Evolutionary conservation across 2,888 invertebrate genomes (phyloP), one percentile per base, ranked within the genome.

Genomic region (Strigamia transsilvanica): DNA sequence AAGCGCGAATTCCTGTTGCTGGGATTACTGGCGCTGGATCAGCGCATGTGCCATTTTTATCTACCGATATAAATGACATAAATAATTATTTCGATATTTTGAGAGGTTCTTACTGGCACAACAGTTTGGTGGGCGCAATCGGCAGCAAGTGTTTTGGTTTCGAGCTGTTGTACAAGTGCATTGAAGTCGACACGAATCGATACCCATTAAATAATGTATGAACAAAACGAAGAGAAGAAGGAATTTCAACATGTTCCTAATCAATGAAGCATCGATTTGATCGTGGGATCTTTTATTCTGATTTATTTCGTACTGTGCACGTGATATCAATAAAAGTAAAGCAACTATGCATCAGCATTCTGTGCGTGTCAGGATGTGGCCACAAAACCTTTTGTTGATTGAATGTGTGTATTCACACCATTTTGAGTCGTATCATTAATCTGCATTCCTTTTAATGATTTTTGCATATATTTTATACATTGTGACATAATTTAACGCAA

Each of bases 11-110:
- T 77, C 77, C 77, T 21, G 0, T 5, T 23, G 77, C 3, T 27
- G 77, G 77, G 18, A 77, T 32, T 15, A 13, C 32, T 3, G 77
- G 77, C 5, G 23, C 13, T 27, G 77, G 77, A 18, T 15, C 23
- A 32, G 77, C 9, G 23, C 77, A 77, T n/a, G 77, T 77, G 5
- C 77, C 77, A 77, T 23, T 32, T 23, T 77, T 77, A 77, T 77
- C 77, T 77, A 23, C n/a, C 51, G 10, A 51, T 42, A 42, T 42
- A 42, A 42, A 4, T 46, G 1, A 51, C 6, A 51, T 18, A 51
- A 51, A 10, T 51, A 51, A 51, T 51, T 51, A 51, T 7, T 15
- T 18, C 0, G 10, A 38, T 38, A 38, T 38, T 38, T 10, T 10
- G 27, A 38, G 10, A 38, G 10, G 10, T 51, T 18, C 51, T 51